phyloP scores from a whole-genome alignment of 2,888 invertebrate species.

The Crematogaster levior region DNA sequence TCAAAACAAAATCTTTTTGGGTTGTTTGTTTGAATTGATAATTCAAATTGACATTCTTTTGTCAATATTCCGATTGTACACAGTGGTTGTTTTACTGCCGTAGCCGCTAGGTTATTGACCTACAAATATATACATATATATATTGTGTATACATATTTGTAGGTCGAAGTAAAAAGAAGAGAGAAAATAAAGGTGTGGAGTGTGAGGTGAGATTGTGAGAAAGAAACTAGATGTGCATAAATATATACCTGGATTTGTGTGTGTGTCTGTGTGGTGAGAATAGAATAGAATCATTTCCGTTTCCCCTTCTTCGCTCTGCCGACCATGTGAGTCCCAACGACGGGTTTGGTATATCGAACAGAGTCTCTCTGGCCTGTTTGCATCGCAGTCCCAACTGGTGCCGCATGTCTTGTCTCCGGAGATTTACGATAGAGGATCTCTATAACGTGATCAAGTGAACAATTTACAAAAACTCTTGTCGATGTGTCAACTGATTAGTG shows the following conservation, averaged over 20 bases:
- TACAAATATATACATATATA: neutral
- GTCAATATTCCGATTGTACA: neutral
- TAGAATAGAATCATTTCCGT: constrained; percentile 69
- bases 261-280: constrained; percentile 44
- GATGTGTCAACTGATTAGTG: neutral
- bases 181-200: neutral
- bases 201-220: neutral
- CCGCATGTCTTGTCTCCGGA: constrained; percentile 1
- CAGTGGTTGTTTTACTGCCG: neutral
- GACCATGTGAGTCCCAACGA: constrained; percentile 54
- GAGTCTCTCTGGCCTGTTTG: constrained; percentile 51
- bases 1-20: neutral
- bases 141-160: neutral
- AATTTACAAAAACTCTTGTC: too few species aligned
- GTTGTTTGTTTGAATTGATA: neutral
- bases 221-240: neutral
- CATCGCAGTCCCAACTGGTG: constrained; percentile 48
- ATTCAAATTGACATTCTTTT: neutral
- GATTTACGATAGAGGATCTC: neutral
- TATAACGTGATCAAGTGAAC: neutral
- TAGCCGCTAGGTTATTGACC: neutral
- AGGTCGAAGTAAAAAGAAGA: neutral
- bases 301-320: constrained; percentile 55
- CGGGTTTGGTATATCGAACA: constrained; percentile 52
- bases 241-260: neutral